Evolutionary conservation across 2,888 invertebrate species (phyloP), one percentile per base, ranked within the genome.

Genomic region (Drosophila tripunctata): DNA sequence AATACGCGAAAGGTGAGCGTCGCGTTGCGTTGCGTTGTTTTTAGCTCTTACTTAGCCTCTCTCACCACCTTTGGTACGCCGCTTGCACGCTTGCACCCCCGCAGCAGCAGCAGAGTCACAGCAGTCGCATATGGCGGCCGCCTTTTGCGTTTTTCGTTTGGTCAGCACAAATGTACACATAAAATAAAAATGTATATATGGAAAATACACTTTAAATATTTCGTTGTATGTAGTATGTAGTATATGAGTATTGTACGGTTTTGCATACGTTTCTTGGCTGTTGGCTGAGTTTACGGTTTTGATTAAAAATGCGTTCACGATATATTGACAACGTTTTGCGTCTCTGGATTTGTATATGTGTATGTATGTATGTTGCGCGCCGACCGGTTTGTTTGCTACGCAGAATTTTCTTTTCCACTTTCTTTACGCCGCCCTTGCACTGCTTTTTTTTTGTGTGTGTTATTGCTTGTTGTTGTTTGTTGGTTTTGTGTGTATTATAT

Each of bases 351-450:
- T n/a, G n/a, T n/a, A 56, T 69, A 48, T 75, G 56, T 73, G 48
- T 62, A 38, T 65, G 66, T 77, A 52, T 82, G 61, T 86, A 73
- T 87, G 75, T 78, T 67, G 62, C 66, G 69, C 78, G 68, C 68
- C 82, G 81, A 82, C 81, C 81, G 81, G 81, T 82, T 82, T 87
- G 69, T 80, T 80, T 87, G 84, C 70, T 86, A 83, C 75, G 86
- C 82, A 81, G 76, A 82, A 64, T 85, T 87, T 75, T 87, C 79
- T 78, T 78, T 78, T 75, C 64, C 50, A 63, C 60, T 70, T 69
- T 75, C 75, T 75, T 69, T 74, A 52, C 74, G 55, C 60, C 68
- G 77, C 74, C 77, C 68, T 63, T 73, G 67, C 73, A 54, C 43
- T 64, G 62, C 56, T 70, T 61, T 75, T 50, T 36, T 63, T 55